phyloP scores from a whole-genome alignment of 2,113 vertebrate genomes.

The Phasianus colchicus region DNA sequence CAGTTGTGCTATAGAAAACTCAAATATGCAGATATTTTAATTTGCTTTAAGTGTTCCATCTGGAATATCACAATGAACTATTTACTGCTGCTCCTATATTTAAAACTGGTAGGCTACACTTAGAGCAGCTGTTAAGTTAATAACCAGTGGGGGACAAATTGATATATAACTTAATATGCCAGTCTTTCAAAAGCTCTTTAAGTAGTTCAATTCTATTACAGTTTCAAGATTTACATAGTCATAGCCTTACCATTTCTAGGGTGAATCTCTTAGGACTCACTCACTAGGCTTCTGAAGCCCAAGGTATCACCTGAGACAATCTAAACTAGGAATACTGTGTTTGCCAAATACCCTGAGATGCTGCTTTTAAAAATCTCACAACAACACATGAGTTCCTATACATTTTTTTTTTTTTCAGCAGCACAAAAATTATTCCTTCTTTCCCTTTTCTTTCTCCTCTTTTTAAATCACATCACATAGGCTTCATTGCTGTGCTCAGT shows the following conservation, averaged over 20 bases:
- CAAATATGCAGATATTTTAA: constrained; percentile 28
- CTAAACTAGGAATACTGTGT: background rate
- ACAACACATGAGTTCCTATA: background rate
- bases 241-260: background rate
- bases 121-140: constrained; percentile 49
- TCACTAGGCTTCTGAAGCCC: background rate
- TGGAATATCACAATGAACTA: constrained; percentile 53
- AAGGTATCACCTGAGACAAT: background rate
- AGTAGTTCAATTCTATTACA: constrained; percentile 18
- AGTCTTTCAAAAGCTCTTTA: constrained; percentile 38
- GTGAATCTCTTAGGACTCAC: background rate
- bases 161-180: constrained; percentile 25
- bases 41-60: constrained; percentile 61
- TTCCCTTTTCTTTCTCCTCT: background rate
- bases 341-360: background rate
- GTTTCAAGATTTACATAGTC: background rate
- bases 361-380: background rate
- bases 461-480: background rate
- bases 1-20: constrained; percentile 2
- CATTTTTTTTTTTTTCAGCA: background rate
- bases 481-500: background rate
- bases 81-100: constrained; percentile 54
- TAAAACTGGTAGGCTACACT: constrained; percentile 61
- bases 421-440: background rate
- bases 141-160: constrained; percentile 40